These are phyloP conservation scores for Motacilla tschutschensis DNA, from an alignment of 2,113 vertebrate species.

Conservation along the genomic window DNA sequence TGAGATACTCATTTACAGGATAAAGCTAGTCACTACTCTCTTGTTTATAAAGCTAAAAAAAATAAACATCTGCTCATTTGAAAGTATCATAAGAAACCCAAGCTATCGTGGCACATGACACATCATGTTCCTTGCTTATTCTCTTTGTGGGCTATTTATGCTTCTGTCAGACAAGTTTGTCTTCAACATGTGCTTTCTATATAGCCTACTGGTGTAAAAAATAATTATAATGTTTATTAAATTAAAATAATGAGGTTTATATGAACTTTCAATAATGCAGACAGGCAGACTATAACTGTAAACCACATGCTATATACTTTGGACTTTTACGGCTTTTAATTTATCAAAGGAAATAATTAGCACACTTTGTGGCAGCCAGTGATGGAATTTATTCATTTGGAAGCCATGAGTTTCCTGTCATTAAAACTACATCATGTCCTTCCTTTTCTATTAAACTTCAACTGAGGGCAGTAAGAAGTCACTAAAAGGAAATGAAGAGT, in stretches of 20 bases:
- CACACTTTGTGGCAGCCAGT: slow-evolving; percentile 82
- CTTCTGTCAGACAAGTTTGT: slow-evolving; percentile 35
- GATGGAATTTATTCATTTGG: slow-evolving; percentile 88
- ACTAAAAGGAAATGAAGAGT: slow-evolving; percentile 86
- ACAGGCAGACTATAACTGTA: slow-evolving; percentile 79
- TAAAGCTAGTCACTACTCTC: background rate
- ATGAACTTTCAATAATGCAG: slow-evolving; percentile 68
- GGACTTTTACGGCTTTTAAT: slow-evolving; percentile 82
- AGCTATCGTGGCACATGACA: background rate
- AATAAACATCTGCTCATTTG: background rate
- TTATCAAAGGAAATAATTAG: slow-evolving; percentile 90
- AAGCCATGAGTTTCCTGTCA: slow-evolving; percentile 85
- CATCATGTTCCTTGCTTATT: background rate
- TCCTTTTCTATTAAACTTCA: slow-evolving; percentile 88
- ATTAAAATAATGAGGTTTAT: slow-evolving; percentile 72
- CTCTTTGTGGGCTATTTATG: slow-evolving; percentile 15
- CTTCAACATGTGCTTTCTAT: slow-evolving; percentile 55
- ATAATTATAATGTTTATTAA: slow-evolving; percentile 67
- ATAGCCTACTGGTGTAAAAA: slow-evolving; percentile 50
- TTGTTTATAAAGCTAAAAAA: background rate
- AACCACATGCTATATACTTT: slow-evolving; percentile 72
- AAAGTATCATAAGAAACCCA: background rate
- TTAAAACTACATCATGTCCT: slow-evolving; percentile 88
- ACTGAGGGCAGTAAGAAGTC: slow-evolving; percentile 84
- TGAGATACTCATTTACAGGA: background rate